Percentiles rank a stretch among this genome's conserved stretches.
phyloP scores from a whole-genome alignment of 2,797 vertebrate genomes.

The Trematomus bernacchii region DNA sequence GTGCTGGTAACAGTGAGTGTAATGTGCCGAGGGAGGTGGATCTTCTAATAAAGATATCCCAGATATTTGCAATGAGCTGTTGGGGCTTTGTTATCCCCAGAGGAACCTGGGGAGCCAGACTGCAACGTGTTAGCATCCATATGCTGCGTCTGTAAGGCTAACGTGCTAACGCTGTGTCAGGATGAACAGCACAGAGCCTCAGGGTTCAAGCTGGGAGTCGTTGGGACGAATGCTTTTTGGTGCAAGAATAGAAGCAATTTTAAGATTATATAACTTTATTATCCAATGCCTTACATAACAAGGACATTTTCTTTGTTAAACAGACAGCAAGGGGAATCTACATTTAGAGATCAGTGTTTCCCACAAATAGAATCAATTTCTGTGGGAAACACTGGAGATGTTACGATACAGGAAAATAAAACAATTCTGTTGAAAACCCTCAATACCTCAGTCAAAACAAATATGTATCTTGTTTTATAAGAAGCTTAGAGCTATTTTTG shows the following conservation, averaged over 20 bases:
- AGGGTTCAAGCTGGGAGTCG: not conserved
- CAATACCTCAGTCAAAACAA: no score
- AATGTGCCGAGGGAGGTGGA: not conserved
- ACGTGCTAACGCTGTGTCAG: conserved; percentile 29
- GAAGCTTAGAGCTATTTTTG: no score
- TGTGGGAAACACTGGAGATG: no score
- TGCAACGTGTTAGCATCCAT: conserved; percentile 57
- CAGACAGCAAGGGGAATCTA: no score
- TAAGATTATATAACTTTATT: not conserved
- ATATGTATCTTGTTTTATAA: no score
- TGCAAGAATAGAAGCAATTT: not conserved
- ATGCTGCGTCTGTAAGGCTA: conserved; percentile 52
- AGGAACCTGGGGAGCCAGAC: conserved; percentile 67
- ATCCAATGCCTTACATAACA: no score
- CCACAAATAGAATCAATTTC: no score
- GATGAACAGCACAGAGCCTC: conserved; percentile 10
- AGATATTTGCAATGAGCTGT: conserved; percentile 22
- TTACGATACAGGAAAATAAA: no score
- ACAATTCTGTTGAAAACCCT: no score
- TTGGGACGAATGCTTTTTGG: not conserved
- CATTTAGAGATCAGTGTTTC: no score
- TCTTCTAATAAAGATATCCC: conserved; percentile 41
- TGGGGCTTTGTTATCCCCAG: conserved; percentile 52
- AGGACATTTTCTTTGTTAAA: no score
- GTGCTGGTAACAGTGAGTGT: conserved; percentile 22